phyloP scores from a whole-genome alignment of 2,797 vertebrate genomes.

The Ara ararauna region DNA sequence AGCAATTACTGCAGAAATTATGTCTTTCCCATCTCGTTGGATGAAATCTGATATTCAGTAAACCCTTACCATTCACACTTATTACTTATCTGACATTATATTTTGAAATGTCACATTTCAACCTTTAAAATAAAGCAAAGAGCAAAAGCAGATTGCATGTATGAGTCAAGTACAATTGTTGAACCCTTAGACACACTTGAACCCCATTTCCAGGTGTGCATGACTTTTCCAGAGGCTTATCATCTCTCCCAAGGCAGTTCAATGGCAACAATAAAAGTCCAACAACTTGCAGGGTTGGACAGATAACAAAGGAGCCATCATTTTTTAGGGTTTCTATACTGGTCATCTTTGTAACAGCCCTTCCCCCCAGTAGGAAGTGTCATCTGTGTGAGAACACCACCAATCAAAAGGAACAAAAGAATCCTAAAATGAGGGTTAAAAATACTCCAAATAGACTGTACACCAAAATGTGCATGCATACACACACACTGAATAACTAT shows the following conservation, averaged over 20 bases:
- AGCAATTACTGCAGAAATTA: background rate
- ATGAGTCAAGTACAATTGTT: background rate
- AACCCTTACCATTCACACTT: constrained; percentile 38
- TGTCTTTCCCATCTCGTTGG: background rate
- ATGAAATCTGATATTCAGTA: constrained; percentile 20
- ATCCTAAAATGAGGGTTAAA: background rate
- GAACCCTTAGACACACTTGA: background rate
- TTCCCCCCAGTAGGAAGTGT: background rate
- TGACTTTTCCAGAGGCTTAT: background rate
- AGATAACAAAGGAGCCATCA: background rate
- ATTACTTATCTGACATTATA: constrained; percentile 17
- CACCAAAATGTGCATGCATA: background rate
- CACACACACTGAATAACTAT: background rate
- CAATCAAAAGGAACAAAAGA: background rate
- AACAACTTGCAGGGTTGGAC: background rate
- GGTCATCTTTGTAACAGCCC: background rate
- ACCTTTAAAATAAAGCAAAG: constrained; percentile 53
- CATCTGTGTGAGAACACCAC: background rate
- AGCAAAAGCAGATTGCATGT: background rate
- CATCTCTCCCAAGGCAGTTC: background rate
- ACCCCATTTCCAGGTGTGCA: background rate
- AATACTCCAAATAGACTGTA: background rate
- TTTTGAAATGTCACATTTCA: constrained; percentile 50
- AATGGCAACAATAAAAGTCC: background rate
- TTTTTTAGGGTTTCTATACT: background rate